Base-by-base conservation (phyloP, 2,888 invertebrate genomes). In the Cephonodes hylas region DNA sequence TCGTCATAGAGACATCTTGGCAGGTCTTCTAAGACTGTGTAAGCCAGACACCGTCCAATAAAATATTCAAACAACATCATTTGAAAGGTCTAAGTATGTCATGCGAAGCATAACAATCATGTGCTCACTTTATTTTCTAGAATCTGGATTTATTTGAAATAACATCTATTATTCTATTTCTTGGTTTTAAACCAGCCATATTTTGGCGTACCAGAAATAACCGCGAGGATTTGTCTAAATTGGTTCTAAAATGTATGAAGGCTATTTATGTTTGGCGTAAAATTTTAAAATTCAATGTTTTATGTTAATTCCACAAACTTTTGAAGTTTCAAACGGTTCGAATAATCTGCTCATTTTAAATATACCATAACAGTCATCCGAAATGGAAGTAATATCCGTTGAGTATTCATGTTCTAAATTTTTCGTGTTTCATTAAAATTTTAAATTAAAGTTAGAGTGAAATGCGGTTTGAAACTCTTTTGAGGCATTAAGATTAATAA, bases 41-140 rank as follows among this genome's bases (percentile, higher is more conserved):
- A 27, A 15, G 53, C 53, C 27, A 53, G 53, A 53, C 53, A 53
- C 27, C 27, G 27, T 18, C 27, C 25, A 48, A 48, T 53, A 53
- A 53, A 53, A 53, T 53, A 53, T 53, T 27, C 53, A 53, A 53
- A 53, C 53, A 53, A 53, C 27, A 31, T 53, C 31, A 53, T 48
- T 27, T 48, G 48, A 48, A 48, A 27, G 53, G 18, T 53, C 53
- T 31, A 53, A 53, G 53, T 53, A 53, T 53, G 53, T 53, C 53
- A 53, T 53, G 27, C 53, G 7, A 10, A 27, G 27, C 27, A 53
- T 48, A 53, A 27, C 18, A 53, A 53, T 53, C 18, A 48, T 48
- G 48, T 27, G 48, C 15, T 27, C 18, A 53, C 1, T 53, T 31
- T 53, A 53, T 53, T 53, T 53, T 31, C 53, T 31, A 53, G 53